phyloP scores from a whole-genome alignment of 2,888 invertebrate species.

The Drosophila suboccidentalis region DNA sequence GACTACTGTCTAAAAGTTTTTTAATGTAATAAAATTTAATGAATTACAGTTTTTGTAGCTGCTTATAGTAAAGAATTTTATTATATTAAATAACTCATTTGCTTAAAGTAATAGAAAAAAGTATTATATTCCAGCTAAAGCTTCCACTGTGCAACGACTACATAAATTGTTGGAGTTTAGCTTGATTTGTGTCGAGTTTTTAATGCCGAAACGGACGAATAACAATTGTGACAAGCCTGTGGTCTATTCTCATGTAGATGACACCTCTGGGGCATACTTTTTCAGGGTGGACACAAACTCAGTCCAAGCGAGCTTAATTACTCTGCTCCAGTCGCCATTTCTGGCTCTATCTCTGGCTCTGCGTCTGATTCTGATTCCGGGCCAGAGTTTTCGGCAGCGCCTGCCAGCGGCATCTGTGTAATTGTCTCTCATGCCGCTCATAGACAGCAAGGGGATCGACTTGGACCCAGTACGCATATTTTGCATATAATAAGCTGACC shows the following conservation, averaged over 20 bases:
- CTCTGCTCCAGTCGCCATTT: conserved; percentile 16
- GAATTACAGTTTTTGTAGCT: no score
- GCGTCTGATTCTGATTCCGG: not conserved
- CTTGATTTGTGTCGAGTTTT: conserved; percentile 26
- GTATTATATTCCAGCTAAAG: no score
- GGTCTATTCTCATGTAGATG: not conserved
- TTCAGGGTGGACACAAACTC: not conserved
- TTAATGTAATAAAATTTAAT: no score
- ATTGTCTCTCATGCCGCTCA: conserved; percentile 15
- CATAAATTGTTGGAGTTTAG: not conserved
- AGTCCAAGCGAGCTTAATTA: conserved; percentile 46
- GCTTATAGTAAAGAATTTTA: no score
- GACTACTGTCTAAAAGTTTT: no score
- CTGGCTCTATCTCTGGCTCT: not conserved
- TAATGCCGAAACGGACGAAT: conserved; percentile 11
- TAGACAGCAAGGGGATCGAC: conserved; percentile 1
- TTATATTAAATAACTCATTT: no score
- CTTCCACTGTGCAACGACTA: not conserved
- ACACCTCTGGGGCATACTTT: conserved; percentile 20
- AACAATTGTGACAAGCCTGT: conserved; percentile 14
- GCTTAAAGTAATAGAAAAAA: no score
- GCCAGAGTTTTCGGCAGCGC: conserved; percentile 4
- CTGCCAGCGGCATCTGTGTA: conserved; percentile 36
- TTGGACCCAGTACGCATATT: conserved; percentile 43
- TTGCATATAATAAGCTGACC: conserved; percentile 66